A percentile compares a stretch with the other conserved stretches of the same genome.
Evolutionary conservation across 2,797 vertebrate species (phyloP).

Genomic region (Peromyscus aztecus): DNA sequence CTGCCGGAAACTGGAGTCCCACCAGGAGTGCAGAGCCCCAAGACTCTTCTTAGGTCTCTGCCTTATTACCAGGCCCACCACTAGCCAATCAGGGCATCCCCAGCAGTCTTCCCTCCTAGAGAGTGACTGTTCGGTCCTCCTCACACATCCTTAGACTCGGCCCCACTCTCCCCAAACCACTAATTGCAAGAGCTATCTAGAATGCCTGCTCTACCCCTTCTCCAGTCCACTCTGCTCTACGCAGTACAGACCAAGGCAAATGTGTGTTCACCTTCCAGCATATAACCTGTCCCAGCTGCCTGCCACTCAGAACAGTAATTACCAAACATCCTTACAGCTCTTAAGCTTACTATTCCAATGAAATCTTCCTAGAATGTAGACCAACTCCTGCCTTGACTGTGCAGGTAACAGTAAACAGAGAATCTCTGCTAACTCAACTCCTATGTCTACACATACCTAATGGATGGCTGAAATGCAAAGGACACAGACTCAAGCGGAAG

Average conservation of each 20-base stretch:
- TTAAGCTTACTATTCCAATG: not conserved
- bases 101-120: not conserved
- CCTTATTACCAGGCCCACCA: not conserved
- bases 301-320: slow-evolving; percentile 5
- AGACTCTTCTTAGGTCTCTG: not conserved
- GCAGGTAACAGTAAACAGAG: not conserved
- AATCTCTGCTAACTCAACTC: not conserved
- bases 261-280: not conserved
- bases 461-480: not conserved
- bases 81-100: too few species aligned
- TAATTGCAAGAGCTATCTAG: not conserved
- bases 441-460: not conserved
- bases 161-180: not conserved
- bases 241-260: not conserved
- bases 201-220: not conserved
- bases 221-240: not conserved
- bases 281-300: not conserved
- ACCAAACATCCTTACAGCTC: not conserved
- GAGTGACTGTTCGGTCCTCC: not conserved
- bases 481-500: not conserved
- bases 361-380: not conserved
- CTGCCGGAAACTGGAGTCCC: not conserved
- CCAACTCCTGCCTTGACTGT: not conserved
- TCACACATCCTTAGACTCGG: not conserved
- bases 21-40: not conserved